These are phyloP conservation scores for Ophraella communa DNA, from an alignment of 2,888 invertebrate species.

Conservation along the genomic window DNA sequence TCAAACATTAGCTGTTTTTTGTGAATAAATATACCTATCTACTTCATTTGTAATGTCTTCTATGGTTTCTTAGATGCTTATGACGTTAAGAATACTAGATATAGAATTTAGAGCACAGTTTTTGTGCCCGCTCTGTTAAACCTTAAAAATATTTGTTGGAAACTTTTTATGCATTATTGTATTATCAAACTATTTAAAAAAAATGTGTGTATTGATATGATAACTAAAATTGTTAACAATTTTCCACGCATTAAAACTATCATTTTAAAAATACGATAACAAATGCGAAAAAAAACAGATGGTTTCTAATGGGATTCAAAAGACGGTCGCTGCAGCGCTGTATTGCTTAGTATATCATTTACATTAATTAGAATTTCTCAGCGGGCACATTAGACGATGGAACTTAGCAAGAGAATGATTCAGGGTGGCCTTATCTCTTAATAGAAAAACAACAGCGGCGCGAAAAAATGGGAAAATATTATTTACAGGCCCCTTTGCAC, in stretches of 20 bases:
- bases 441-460: conserved; percentile 47
- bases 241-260: neutral
- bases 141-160: too few species aligned
- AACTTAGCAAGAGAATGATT: conserved; percentile 48
- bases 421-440: conserved; percentile 52
- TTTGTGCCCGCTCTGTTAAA: too few species aligned
- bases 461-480: conserved; percentile 22
- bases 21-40: too few species aligned
- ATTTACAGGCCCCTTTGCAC: conserved; percentile 15
- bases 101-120: too few species aligned
- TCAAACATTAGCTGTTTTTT: too few species aligned
- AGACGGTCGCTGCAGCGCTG: conserved; percentile 44
- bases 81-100: too few species aligned
- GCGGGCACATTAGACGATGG: conserved; percentile 51
- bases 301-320: conserved; percentile 41
- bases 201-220: too few species aligned
- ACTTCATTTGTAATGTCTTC: too few species aligned
- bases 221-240: too few species aligned
- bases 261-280: neutral
- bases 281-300: conserved; percentile 17
- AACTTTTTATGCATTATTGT: too few species aligned
- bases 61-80: too few species aligned
- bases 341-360: conserved; percentile 53
- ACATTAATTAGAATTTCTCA: conserved; percentile 54
- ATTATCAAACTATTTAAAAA: too few species aligned